Evolutionary conservation across 2,113 vertebrate species (phyloP).

Genomic region (Opisthocomus hoazin): DNA sequence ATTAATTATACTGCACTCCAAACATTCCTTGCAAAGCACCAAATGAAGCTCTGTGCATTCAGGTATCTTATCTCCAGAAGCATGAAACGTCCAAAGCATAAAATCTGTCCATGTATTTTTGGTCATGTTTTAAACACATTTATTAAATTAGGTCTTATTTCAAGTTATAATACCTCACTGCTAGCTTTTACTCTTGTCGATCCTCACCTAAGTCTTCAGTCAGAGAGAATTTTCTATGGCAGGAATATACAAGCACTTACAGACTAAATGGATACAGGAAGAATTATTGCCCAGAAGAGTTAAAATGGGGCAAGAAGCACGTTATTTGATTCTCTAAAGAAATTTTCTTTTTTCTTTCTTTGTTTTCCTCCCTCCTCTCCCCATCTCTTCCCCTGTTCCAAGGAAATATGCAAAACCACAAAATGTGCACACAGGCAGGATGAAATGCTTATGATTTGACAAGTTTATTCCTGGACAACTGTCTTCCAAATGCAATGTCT

Average conservation of each 20-base stretch:
- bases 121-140: neutral
- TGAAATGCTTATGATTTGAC: neutral
- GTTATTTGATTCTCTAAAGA: neutral
- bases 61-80: neutral
- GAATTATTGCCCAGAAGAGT: neutral
- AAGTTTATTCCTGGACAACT: neutral
- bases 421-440: neutral
- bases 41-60: neutral
- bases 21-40: neutral
- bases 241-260: neutral
- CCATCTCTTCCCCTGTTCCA: neutral
- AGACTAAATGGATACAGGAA: neutral
- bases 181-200: neutral
- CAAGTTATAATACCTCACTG: neutral
- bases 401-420: neutral
- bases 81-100: neutral
- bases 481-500: neutral
- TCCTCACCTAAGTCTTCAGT: neutral
- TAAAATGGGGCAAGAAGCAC: neutral
- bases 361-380: neutral
- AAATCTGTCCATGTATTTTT: neutral
- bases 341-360: neutral
- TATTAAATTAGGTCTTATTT: neutral
- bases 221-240: neutral
- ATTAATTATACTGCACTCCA: neutral